A percentile compares a stretch with the other conserved stretches of the same genome.
phyloP scores from a whole-genome alignment of 2,113 vertebrate species.

The Fulmarus glacialis region DNA sequence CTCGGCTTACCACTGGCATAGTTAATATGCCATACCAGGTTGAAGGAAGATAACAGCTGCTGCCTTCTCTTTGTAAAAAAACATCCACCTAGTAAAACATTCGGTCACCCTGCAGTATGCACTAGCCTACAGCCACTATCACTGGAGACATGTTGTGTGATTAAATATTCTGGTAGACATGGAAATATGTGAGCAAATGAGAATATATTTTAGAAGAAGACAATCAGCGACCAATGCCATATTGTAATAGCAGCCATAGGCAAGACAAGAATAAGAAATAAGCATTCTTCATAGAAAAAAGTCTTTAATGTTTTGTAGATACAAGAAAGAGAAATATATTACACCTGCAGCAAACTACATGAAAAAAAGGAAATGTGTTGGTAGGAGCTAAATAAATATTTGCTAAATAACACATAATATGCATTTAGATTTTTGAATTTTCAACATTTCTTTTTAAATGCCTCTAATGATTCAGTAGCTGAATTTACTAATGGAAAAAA shows the following conservation, averaged over 20 bases:
- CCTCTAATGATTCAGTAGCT: neutral
- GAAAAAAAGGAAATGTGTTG: neutral
- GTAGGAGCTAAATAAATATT: constrained; percentile 16
- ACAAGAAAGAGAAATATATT: neutral
- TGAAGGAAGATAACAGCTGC: constrained; percentile 2
- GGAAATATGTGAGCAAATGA: neutral
- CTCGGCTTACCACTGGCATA: neutral
- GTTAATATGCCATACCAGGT: neutral
- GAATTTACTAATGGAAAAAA: neutral
- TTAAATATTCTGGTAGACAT: neutral
- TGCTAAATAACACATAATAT: neutral
- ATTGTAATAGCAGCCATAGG: constrained; percentile 9
- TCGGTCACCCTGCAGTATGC: neutral
- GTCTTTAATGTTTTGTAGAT: neutral
- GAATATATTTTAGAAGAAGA: neutral
- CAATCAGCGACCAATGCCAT: neutral
- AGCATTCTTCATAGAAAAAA: neutral
- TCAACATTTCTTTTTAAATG: neutral
- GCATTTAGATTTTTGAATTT: neutral
- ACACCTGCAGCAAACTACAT: neutral
- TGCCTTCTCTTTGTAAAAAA: neutral
- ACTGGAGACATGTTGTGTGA: neutral
- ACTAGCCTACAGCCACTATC: neutral
- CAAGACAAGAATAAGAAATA: neutral
- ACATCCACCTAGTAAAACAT: neutral